Conservation (phyloP, 2,888 invertebrate species). For the Allophyes oxyacanthae region DNA sequence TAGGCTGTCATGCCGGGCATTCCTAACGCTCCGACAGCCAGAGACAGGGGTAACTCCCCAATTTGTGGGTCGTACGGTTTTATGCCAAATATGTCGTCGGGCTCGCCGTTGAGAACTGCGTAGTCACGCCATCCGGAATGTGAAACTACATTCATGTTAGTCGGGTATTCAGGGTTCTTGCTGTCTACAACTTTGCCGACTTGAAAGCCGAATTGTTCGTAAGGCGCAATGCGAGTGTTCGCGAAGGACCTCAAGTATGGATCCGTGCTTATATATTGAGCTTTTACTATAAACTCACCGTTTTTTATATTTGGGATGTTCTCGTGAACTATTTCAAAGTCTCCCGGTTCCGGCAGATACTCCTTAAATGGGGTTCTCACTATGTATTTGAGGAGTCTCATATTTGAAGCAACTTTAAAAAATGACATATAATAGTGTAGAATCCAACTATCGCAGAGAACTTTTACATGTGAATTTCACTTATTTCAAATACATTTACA, state of each 20-base stretch:
- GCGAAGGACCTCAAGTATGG: constrained; percentile 90
- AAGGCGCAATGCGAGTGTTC: constrained; percentile 53
- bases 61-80: constrained; percentile 80
- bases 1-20: constrained; percentile 88
- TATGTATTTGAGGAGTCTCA: constrained; percentile 57
- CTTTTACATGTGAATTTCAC: not conserved
- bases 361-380: constrained; percentile 69
- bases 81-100: constrained; percentile 61
- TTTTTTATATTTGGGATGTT: constrained; percentile 68
- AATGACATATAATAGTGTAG: not conserved
- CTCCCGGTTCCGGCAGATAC: constrained; percentile 68
- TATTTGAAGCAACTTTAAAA: constrained; percentile 18
- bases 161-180: constrained; percentile 88
- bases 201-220: constrained; percentile 69
- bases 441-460: not conserved
- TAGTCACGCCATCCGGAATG: constrained; percentile 91
- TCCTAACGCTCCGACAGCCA: constrained; percentile 89
- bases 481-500: not conserved
- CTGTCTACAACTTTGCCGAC: constrained; percentile 89
- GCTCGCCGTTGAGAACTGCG: constrained; percentile 63
- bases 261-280: constrained; percentile 91
- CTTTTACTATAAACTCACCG: constrained; percentile 89
- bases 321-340: constrained; percentile 79
- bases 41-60: constrained; percentile 82
- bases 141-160: constrained; percentile 88